Conservation (phyloP, 2,113 vertebrate genomes). For the Steatornis caripensis region DNA sequence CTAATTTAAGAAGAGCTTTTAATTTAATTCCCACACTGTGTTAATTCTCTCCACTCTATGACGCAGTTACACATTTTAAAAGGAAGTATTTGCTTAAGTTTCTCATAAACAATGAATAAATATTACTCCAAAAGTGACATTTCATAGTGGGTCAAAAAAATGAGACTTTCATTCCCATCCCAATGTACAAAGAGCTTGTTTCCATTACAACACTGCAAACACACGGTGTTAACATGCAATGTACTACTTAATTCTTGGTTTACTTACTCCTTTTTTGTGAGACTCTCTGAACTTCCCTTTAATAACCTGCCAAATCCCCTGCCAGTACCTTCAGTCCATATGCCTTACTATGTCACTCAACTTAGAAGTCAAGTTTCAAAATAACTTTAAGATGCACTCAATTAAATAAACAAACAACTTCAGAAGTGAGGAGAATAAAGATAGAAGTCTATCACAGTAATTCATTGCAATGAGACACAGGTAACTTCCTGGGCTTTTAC, state of each 20-base stretch:
- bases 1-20: constrained; percentile 24
- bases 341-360: not conserved
- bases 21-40: constrained; percentile 24
- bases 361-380: not conserved
- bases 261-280: not conserved
- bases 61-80: constrained; percentile 5
- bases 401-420: not conserved
- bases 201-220: not conserved
- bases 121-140: not conserved
- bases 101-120: not conserved
- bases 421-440: not conserved
- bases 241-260: not conserved
- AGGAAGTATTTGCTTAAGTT: not conserved
- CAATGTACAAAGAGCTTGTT: not conserved
- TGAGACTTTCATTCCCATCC: not conserved
- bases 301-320: not conserved
- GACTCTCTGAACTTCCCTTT: not conserved
- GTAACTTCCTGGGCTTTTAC: not conserved
- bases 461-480: not conserved
- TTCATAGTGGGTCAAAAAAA: not conserved
- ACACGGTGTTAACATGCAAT: not conserved
- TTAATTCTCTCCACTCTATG: not conserved
- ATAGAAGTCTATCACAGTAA: not conserved
- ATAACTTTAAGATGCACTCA: not conserved
- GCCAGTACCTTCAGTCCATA: not conserved